These are phyloP conservation scores for Antigone vipio DNA, from an alignment of 2,113 vertebrate species.

Conservation along the genomic window DNA sequence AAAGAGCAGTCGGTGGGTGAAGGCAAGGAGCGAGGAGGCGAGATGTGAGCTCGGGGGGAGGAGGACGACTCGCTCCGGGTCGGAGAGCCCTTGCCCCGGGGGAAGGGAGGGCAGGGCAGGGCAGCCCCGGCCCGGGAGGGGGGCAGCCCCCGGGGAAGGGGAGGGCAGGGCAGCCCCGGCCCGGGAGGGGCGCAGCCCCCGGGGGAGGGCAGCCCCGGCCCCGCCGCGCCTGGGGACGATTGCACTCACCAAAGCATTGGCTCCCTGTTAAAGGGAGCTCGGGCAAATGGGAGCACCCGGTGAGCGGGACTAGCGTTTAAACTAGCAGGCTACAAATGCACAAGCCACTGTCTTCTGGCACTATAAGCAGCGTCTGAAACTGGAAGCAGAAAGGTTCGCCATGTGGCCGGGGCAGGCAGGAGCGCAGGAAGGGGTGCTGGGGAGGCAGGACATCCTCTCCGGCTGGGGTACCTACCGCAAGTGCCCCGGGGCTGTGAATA, in stretches of 20 bases:
- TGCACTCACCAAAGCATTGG: background rate
- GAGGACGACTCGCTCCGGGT: accelerated
- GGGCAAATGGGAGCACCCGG: background rate
- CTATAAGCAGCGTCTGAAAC: background rate
- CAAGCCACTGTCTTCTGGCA: background rate
- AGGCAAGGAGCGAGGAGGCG: background rate
- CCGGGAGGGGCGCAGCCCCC: background rate
- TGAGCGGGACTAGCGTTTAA: background rate
- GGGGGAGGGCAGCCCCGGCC: too few species aligned
- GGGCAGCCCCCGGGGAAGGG: too few species aligned
- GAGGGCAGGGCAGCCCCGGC: too few species aligned
- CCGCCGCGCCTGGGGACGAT: background rate
- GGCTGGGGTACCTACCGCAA: background rate
- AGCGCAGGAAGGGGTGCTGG: background rate
- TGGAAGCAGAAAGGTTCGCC: background rate
- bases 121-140: too few species aligned
- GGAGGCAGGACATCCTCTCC: background rate
- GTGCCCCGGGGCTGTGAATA: background rate
- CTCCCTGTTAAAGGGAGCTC: background rate
- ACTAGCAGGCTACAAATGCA: background rate
- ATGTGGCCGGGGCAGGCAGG: background rate
- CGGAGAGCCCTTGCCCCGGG: background rate
- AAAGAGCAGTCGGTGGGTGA: background rate
- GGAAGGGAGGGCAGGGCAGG: too few species aligned
- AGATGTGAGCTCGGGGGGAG: background rate